Evolutionary conservation across 2,888 invertebrate genomes (phyloP).

Genomic region (Stictocephala bisonia): DNA sequence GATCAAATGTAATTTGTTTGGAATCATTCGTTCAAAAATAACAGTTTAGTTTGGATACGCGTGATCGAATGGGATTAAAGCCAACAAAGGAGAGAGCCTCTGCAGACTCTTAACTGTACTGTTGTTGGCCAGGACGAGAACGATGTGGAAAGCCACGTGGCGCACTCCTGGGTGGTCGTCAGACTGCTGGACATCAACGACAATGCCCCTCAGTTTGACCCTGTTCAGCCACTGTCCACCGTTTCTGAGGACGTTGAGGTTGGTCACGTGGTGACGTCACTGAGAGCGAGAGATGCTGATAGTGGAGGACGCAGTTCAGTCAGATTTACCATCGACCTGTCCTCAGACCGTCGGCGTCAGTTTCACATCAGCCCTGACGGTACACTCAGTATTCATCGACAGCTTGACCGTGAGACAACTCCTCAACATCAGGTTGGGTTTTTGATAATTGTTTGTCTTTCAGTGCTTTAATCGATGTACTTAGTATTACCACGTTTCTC

Average conservation of each 20-base stretch:
- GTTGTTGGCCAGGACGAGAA: too few species aligned
- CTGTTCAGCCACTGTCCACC: conserved; percentile 90
- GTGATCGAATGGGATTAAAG: too few species aligned
- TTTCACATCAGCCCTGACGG: conserved; percentile 95
- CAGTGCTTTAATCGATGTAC: background rate
- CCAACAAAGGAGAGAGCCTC: too few species aligned
- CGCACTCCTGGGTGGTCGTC: conserved; percentile 94
- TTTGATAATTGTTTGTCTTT: background rate
- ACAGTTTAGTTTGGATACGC: too few species aligned
- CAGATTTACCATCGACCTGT: conserved; percentile 91
- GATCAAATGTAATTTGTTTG: too few species aligned
- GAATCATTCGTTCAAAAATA: too few species aligned
- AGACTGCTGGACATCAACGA: conserved; percentile 95
- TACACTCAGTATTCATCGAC: conserved; percentile 91
- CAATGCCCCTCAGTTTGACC: conserved; percentile 94
- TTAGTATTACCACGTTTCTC: too few species aligned
- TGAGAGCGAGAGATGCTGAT: conserved; percentile 95
- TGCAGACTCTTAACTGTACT: too few species aligned
- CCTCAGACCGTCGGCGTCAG: conserved; percentile 91
- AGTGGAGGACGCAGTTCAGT: conserved; percentile 93
- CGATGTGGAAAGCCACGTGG: conserved; percentile 87
- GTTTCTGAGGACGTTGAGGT: conserved; percentile 92
- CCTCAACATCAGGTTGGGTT: conserved; percentile 81
- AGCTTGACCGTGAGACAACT: conserved; percentile 92
- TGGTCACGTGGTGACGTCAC: conserved; percentile 90